Evolutionary conservation across 2,797 vertebrate species (phyloP).

Genomic region (Ibycter americanus): DNA sequence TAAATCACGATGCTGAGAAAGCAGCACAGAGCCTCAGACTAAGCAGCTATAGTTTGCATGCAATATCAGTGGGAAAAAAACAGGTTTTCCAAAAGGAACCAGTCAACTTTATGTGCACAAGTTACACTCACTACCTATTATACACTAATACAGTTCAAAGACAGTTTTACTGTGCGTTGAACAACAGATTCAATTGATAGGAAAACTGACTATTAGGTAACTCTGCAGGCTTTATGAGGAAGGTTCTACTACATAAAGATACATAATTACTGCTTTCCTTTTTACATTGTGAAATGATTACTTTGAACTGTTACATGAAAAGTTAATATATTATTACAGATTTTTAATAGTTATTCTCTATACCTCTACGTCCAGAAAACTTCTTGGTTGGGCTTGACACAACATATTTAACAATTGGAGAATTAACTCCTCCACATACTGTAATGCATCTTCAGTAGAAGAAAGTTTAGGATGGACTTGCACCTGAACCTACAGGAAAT

Average conservation of each 20-base stretch:
- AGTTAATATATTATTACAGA: neutral
- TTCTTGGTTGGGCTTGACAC: slow-evolving; percentile 94
- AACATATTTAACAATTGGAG: slow-evolving; percentile 93
- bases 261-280: neutral
- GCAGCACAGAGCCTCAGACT: neutral
- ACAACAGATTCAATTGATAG: neutral
- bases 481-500: slow-evolving; percentile 84
- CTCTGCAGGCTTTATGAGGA: neutral
- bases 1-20: neutral
- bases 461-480: slow-evolving; percentile 95
- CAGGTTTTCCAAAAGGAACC: neutral
- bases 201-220: neutral
- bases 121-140: neutral
- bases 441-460: slow-evolving; percentile 93
- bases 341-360: neutral
- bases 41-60: neutral
- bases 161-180: neutral
- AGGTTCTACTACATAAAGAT: neutral
- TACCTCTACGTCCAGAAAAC: slow-evolving; percentile 92
- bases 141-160: neutral
- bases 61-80: neutral
- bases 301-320: too few relatives aligned
- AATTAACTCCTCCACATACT: slow-evolving; percentile 96
- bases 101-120: neutral
- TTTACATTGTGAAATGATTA: neutral